Evolutionary conservation across 2,113 vertebrate species (phyloP), one percentile per base, ranked within the genome.

Genomic region (Scomber japonicus): DNA sequence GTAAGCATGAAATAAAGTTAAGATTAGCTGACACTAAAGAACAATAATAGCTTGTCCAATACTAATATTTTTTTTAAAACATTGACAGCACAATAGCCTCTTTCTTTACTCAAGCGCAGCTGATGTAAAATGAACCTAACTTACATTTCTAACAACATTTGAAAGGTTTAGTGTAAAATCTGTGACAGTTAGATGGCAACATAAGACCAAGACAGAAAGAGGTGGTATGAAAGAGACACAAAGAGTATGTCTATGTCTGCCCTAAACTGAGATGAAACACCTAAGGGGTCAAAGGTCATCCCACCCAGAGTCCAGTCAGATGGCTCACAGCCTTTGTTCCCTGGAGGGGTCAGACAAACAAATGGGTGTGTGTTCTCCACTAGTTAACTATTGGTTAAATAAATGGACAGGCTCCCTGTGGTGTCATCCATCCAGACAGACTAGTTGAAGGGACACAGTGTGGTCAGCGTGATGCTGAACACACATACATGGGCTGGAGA

Each of bases 231-330:
- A n/a, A 78, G 27, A 50, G 46, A 68, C 24, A 66, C 48, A 63
- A 53, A 71, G 56, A 46, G 44, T 75, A 31, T 62, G 63, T 64
- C 49, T 75, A 51, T 60, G 63, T 85, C 71, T 82, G 67, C 53
- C 56, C 53, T 46, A 49, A 57, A 82, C 78, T 49, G 82, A 90
- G 90, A 90, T 90, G 78, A 91, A 93, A 94, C 86, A 88, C 85
- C 83, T 65, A 14, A 0, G 14, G 55, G 82, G 77, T 88, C 76
- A 92, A 74, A 85, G 88, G 81, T 88, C 86, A 91, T 90, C 90
- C 93, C 93, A 94, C 91, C 89, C 90, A 92, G 82, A 64, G 84
- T 83, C 89, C 78, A 49, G 85, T 80, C 59, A 21, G 17, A 82
- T 75, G 54, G 68, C 73, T 85, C 0, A 66, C 70, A 19, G 63